These are phyloP conservation scores for Otolemur crassicaudatus DNA, from an alignment of 2,797 vertebrate species.

Conservation along the genomic window DNA sequence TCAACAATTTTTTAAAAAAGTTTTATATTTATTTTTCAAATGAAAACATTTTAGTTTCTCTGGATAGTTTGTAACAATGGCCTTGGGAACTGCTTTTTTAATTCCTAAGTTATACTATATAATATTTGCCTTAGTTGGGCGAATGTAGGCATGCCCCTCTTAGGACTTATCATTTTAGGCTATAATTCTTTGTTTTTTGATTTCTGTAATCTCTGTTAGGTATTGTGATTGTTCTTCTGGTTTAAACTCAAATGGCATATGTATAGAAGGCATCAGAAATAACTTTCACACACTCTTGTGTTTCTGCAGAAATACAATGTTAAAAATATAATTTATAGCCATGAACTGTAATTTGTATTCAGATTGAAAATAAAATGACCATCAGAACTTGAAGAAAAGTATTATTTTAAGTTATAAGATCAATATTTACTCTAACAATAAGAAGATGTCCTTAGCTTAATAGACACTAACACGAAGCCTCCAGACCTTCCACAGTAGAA, in stretches of 20 bases:
- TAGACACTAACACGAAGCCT: background rate
- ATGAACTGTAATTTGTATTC: background rate
- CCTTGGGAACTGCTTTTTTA: background rate
- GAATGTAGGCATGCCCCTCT: background rate
- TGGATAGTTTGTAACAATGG: background rate
- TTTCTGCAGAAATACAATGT: background rate
- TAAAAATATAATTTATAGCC: background rate
- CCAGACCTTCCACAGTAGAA: background rate
- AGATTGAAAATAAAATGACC: background rate
- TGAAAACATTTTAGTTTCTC: constrained; percentile 25
- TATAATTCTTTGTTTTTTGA: constrained; percentile 28
- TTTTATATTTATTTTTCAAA: background rate
- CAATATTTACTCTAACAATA: background rate
- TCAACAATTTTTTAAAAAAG: background rate
- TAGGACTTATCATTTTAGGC: background rate
- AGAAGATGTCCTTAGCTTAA: background rate
- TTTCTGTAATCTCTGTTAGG: background rate
- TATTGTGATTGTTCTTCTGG: background rate
- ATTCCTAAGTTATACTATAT: background rate
- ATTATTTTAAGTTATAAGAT: constrained; percentile 39
- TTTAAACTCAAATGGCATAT: background rate
- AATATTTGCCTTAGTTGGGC: background rate
- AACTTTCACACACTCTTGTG: background rate
- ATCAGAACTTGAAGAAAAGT: constrained; percentile 7
- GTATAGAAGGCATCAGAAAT: background rate